Evolutionary conservation across 2,113 vertebrate species (phyloP).

Genomic region (Nycticryphes semicollaris): DNA sequence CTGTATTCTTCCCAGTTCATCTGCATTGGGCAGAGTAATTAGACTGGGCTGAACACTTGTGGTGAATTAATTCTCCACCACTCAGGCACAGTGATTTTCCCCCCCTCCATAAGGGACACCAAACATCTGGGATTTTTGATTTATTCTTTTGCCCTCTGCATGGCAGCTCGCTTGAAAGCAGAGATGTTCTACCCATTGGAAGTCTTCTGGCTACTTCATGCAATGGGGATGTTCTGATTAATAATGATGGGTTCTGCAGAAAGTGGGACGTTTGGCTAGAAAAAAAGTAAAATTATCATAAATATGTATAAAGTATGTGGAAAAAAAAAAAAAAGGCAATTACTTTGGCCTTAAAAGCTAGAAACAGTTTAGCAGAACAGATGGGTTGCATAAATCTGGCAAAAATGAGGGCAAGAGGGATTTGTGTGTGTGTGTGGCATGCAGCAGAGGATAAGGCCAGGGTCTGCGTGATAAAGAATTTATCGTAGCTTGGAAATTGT

Average conservation of each 20-base stretch:
- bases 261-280: neutral
- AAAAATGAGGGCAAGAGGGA: constrained; percentile 32
- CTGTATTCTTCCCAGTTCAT: neutral
- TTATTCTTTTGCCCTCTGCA: neutral
- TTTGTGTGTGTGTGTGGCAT: neutral
- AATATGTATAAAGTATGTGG: neutral
- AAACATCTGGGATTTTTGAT: neutral
- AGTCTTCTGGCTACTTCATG: neutral
- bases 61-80: neutral
- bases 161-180: neutral
- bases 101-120: neutral
- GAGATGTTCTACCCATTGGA: neutral
- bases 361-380: constrained; percentile 30
- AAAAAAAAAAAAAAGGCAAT: neutral
- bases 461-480: neutral
- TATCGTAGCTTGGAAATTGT: neutral
- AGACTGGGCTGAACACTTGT: neutral
- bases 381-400: constrained; percentile 31
- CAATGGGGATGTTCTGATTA: neutral
- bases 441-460: neutral
- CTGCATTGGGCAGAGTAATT: neutral
- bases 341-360: constrained; percentile 3
- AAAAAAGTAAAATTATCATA: neutral
- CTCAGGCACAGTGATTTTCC: no score
- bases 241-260: neutral